Conservation (phyloP, 2,113 vertebrate genomes). For the Boleophthalmus pectinirostris region DNA sequence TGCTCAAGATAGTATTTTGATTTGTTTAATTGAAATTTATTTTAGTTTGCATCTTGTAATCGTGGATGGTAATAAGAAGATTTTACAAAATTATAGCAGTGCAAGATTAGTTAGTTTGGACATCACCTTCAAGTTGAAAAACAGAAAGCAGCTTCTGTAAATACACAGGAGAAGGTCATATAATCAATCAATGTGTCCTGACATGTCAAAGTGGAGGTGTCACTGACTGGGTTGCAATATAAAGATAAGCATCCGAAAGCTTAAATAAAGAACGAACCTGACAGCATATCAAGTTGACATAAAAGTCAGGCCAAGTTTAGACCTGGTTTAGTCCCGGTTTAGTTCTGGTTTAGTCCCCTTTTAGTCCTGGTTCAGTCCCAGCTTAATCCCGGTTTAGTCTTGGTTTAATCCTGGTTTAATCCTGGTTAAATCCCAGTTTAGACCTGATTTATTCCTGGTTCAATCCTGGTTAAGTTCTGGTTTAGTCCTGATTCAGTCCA, state of each 20-base stretch:
- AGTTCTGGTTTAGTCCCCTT: not conserved
- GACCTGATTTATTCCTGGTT: not conserved
- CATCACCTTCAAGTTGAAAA: not conserved
- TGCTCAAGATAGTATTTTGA: not conserved
- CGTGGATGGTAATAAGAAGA: not conserved
- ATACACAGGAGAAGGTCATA: not conserved
- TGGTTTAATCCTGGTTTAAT: not conserved
- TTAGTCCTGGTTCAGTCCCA: not conserved
- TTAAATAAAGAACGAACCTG: not conserved
- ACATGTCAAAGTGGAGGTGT: not conserved
- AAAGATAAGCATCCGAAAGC: not conserved
- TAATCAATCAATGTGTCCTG: not conserved
- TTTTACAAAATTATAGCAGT: not conserved
- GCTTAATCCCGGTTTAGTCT: not conserved
- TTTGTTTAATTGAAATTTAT: not conserved
- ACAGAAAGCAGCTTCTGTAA: not conserved
- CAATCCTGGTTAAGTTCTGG: too few relatives aligned
- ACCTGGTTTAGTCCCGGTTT: not conserved
- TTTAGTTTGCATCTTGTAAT: not conserved
- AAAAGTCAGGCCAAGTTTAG: not conserved
- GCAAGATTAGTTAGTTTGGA: not conserved
- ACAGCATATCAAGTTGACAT: not conserved
- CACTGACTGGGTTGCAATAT: not conserved
- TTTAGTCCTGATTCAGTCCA: too few relatives aligned
- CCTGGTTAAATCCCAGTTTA: not conserved